Base-by-base conservation (phyloP, 2,797 vertebrate genomes). In the Ctenopoma multispine region DNA sequence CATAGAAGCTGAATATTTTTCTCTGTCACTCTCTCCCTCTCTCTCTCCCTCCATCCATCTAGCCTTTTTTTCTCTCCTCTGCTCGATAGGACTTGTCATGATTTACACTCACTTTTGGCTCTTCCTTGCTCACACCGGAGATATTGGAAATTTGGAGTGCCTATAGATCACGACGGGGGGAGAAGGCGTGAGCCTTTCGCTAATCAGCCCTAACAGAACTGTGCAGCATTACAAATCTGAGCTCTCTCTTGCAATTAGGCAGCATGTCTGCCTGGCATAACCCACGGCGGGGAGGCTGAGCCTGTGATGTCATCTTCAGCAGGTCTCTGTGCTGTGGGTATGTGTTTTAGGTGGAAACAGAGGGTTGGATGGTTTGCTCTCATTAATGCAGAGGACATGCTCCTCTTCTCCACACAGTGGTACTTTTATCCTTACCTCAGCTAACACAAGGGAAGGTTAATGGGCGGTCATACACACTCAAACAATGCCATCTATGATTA, bases 131-230 rank as follows among this genome's bases (percentile, higher is more conserved):
- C 84, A 89, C 86, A 85, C 80, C 38, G 78, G 87, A 88, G 90
- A 92, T 90, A 89, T 91, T 90, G 91, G 90, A 92, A 92, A 92
- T 90, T 83, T 89, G 90, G 88, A 92, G 88, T 91, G 91, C 87
- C 89, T 90, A 91, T 93, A 92, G 90, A 95, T 94, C 92, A 93
- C 63, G 65, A 79, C 72, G 5, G 81, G 83, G 87, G 80, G 70
- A 85, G 81, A 81, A 83, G 84, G 82, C 69, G 66, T 64, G 86
- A 84, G 86, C 75, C 75, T 80, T 31, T 84, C 70, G 85, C 90
- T 94, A 93, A 94, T 94, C 92, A 90, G 90, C 89, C 83, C 87
- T 87, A 93, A 90, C 90, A 88, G 87, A 92, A 87, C 83, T 82
- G 86, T 84, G 82, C 78, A 75, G 86, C 80, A 87, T 89, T 88